Evolutionary conservation across 92 coral and sea anemone species (phyloP).

Genomic region (Porites rus): DNA sequence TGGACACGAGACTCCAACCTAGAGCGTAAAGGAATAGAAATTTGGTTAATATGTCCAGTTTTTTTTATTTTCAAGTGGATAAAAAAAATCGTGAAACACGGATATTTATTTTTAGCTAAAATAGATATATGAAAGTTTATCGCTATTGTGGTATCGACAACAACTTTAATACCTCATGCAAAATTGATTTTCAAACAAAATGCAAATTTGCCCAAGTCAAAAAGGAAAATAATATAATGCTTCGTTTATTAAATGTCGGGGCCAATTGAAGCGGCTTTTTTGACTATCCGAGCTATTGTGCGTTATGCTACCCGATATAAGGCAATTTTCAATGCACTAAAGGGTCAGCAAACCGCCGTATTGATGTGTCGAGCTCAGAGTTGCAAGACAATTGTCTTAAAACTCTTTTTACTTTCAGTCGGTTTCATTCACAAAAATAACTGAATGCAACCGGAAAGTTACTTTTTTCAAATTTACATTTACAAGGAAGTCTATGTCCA

Average conservation of each 20-base stretch:
- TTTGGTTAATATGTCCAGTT: background rate
- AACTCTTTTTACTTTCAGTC: background rate
- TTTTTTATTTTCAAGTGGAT: background rate
- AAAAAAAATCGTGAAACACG: background rate
- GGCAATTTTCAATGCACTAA: background rate
- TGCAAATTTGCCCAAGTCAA: slow-evolving; percentile 28
- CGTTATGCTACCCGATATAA: background rate
- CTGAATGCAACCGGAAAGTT: background rate
- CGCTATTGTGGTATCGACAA: background rate
- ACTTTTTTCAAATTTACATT: too few relatives aligned
- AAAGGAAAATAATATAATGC: background rate
- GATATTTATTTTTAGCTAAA: background rate
- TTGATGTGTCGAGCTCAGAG: background rate
- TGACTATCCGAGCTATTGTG: too few relatives aligned
- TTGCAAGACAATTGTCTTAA: background rate
- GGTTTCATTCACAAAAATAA: background rate
- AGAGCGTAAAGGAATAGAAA: background rate
- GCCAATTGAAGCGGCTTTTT: background rate
- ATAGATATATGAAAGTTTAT: background rate
- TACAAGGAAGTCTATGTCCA: too few relatives aligned
- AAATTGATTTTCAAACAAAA: slow-evolving; percentile 19
- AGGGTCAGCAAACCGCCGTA: background rate
- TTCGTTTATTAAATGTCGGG: background rate
- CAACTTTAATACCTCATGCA: slow-evolving; percentile 3
- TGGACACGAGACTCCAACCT: background rate